These are phyloP conservation scores for Choreutis nemorana DNA, from an alignment of 2,888 invertebrate species.

Conservation along the genomic window DNA sequence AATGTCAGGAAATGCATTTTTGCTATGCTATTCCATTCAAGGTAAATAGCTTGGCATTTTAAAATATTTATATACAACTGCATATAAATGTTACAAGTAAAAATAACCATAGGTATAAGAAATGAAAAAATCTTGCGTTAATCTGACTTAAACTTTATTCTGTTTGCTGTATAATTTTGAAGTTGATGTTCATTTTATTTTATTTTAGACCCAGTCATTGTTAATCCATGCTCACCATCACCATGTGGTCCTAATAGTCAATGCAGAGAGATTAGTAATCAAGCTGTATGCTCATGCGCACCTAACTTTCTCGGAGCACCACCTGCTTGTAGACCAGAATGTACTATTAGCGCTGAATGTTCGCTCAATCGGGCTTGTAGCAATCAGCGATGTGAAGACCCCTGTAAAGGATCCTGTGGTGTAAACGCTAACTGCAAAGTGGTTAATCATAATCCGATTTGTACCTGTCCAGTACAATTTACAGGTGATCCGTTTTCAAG, in stretches of 20 bases:
- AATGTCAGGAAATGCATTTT: slow-evolving; percentile 75
- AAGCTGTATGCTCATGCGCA: slow-evolving; percentile 75
- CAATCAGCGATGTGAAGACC: slow-evolving; percentile 74
- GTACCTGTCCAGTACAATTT: slow-evolving; percentile 69
- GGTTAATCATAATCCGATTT: slow-evolving; percentile 79
- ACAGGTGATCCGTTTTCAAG: slow-evolving; percentile 73
- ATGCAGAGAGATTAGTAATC: slow-evolving; percentile 68
- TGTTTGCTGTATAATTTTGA: no score
- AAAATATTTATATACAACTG: slow-evolving; percentile 9
- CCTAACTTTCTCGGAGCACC: slow-evolving; percentile 70
- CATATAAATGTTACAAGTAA: no score
- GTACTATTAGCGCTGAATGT: slow-evolving; percentile 76
- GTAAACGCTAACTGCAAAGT: slow-evolving; percentile 76
- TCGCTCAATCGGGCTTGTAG: slow-evolving; percentile 74
- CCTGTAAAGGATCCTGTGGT: slow-evolving; percentile 78
- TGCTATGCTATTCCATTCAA: slow-evolving; percentile 64
- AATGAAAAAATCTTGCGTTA: no score
- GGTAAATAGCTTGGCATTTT: slow-evolving; percentile 31
- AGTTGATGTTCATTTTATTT: no score
- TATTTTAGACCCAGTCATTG: slow-evolving; percentile 55
- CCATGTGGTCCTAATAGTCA: slow-evolving; percentile 72
- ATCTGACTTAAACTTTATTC: no score
- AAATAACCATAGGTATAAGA: no score
- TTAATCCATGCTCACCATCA: slow-evolving; percentile 69
- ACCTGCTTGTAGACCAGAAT: slow-evolving; percentile 76